phyloP scores from a whole-genome alignment of 2,797 vertebrate species.

The Sparidentex hasta region DNA sequence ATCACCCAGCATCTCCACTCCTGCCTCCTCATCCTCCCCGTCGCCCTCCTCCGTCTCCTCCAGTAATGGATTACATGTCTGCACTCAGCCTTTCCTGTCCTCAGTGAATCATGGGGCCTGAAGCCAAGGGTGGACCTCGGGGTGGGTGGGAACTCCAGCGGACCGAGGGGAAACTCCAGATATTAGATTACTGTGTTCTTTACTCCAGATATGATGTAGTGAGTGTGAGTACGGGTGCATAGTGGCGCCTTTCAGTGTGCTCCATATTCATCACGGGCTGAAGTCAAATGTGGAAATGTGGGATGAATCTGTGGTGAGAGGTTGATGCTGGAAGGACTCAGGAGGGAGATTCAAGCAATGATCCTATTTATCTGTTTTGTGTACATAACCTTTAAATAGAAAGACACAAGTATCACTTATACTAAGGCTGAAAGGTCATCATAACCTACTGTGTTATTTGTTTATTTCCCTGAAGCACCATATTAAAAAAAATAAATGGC shows the following conservation, averaged over 20 bases:
- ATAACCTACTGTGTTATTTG: background rate
- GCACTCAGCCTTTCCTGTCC: slow-evolving; percentile 75
- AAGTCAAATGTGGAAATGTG: slow-evolving; percentile 48
- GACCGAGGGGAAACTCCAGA: slow-evolving; percentile 70
- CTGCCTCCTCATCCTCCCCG: slow-evolving; percentile 35
- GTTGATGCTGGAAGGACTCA: slow-evolving; percentile 40
- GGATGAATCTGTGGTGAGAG: slow-evolving; percentile 44
- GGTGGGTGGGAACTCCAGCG: slow-evolving; percentile 66
- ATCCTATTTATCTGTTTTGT: slow-evolving; percentile 23
- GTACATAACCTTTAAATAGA: background rate
- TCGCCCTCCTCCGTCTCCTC: slow-evolving; percentile 43
- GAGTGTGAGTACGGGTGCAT: slow-evolving; percentile 60
- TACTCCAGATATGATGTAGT: slow-evolving; percentile 74
- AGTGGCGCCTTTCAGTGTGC: slow-evolving; percentile 62
- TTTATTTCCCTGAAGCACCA: background rate
- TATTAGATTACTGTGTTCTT: slow-evolving; percentile 75
- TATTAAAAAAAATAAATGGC: background rate
- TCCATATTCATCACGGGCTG: slow-evolving; percentile 40
- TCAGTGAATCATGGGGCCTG: slow-evolving; percentile 75
- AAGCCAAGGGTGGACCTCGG: slow-evolving; percentile 71
- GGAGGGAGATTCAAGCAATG: slow-evolving; percentile 12
- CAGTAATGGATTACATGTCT: slow-evolving; percentile 77
- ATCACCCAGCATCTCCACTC: slow-evolving; percentile 53
- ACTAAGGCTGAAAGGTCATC: slow-evolving; percentile 5
- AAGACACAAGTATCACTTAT: background rate